Evolutionary conservation across 2,113 vertebrate species (phyloP).

Genomic region (Clarias batrachus): DNA sequence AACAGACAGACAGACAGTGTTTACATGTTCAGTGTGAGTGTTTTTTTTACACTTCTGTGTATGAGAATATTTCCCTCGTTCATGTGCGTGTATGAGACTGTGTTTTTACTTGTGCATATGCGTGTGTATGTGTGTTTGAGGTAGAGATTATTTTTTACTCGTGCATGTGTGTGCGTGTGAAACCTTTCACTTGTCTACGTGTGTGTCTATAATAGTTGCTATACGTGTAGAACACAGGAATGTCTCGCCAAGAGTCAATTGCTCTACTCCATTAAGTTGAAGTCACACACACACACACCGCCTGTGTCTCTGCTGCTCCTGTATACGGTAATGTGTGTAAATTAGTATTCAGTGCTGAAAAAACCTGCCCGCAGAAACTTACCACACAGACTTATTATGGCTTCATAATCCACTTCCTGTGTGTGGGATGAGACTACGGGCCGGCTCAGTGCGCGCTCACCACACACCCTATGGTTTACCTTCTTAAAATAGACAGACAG

Average conservation of each 20-base stretch:
- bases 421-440: conserved; percentile 44
- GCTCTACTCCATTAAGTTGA: not conserved
- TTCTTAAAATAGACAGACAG: conserved; percentile 48
- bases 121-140: not conserved
- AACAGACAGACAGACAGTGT: too few species aligned
- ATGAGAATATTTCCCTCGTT: not conserved
- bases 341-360: conserved; percentile 5
- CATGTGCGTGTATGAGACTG: not conserved
- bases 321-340: conserved; percentile 12
- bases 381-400: conserved; percentile 40
- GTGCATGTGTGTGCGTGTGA: not conserved
- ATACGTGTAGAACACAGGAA: conserved; percentile 1
- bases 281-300: not conserved
- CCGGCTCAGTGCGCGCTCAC: conserved; percentile 40
- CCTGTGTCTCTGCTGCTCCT: not conserved
- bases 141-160: not conserved
- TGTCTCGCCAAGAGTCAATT: not conserved
- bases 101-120: not conserved
- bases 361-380: conserved; percentile 7
- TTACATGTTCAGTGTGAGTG: too few species aligned
- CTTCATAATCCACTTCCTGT: conserved; percentile 53
- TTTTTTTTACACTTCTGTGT: not conserved
- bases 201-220: not conserved
- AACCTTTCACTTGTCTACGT: not conserved
- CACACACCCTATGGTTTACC: conserved; percentile 58